These are phyloP conservation scores for Oscheius sp. DNA, from an alignment of 1,140 invertebrate genomes.

Conservation along the genomic window DNA sequence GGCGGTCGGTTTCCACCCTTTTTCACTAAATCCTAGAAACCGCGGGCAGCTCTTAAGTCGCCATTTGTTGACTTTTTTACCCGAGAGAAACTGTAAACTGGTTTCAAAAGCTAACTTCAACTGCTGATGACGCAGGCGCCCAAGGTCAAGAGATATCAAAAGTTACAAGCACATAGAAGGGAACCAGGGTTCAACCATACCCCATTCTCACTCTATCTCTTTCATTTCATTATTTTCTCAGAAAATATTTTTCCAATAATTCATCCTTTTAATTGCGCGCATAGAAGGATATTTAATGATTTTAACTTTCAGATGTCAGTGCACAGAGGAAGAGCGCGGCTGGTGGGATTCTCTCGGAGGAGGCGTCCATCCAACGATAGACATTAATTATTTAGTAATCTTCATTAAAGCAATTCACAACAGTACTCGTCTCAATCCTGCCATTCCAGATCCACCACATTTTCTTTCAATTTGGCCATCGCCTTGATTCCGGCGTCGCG, in stretches of 20 bases:
- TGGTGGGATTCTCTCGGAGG: background rate
- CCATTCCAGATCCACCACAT: slow-evolving; percentile 39
- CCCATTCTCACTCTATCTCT: too few species aligned
- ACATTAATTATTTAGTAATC: background rate
- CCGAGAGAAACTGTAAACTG: background rate
- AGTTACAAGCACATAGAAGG: background rate
- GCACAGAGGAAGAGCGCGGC: background rate
- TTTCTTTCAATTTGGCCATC: slow-evolving; percentile 21
- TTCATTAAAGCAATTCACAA: background rate
- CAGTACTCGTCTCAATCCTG: background rate
- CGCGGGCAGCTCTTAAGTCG: background rate
- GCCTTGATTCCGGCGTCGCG: slow-evolving; percentile 26
- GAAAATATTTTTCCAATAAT: too few species aligned
- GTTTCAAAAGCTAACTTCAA: background rate
- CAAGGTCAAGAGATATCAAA: background rate
- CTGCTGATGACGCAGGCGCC: background rate
- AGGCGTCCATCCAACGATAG: background rate
- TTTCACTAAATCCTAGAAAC: background rate
- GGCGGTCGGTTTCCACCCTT: background rate
- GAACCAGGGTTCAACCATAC: background rate
- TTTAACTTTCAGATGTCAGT: too few species aligned
- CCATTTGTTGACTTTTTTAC: background rate
- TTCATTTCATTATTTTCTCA: too few species aligned
- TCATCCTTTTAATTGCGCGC: too few species aligned
- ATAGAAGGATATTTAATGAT: too few species aligned